Evolutionary conservation across 2,113 vertebrate species (phyloP), one percentile per base, ranked within the genome.

Genomic region (Apus apus): DNA sequence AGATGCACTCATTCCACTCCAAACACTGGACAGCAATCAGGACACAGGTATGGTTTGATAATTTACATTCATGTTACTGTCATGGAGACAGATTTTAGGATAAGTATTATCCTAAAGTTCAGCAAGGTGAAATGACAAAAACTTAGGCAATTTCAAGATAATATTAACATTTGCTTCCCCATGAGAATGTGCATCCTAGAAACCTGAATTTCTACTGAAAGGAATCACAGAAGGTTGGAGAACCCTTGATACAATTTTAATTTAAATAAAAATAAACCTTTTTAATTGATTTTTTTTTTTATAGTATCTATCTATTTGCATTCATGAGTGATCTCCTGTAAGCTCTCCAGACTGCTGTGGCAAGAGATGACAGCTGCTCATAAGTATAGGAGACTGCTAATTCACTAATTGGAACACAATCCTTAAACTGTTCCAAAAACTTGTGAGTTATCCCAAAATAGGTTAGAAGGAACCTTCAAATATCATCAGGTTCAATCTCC

Each of bases 151-250:
- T 88, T 85, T 96, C 72, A 86, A 92, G 76, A 61, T 53, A 88
- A 75, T 45, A 15, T 78, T 84, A 77, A 64, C 25, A 67, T 61
- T 88, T 72, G 7, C 21, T 74, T 96, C 79, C 88, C 56, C 92
- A 72, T 45, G 82, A 77, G 93, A 92, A 36, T 0, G 2, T 0
- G 3, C 45, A 96, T 51, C 88, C 88, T 61, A 94, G 92, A 96
- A 96, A 97, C 92, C 96, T 92, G 53, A 86, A 95, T 96, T 94
- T 93, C 40, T 80, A 34, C 40, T 75, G 54, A 87, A 94, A 84
- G 61, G 27, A 71, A 62, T 43, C 56, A 81, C 5, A 60, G 40
- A 87, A 95, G 61, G 72, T 81, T 81, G 57, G 7, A 58, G 30
- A 26, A 92, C 21, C 67, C 88, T 84, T 77, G 75, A 64, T 61